Evolutionary conservation across 1,140 invertebrate genomes (phyloP).

Genomic region (Branchinecta lynchi): DNA sequence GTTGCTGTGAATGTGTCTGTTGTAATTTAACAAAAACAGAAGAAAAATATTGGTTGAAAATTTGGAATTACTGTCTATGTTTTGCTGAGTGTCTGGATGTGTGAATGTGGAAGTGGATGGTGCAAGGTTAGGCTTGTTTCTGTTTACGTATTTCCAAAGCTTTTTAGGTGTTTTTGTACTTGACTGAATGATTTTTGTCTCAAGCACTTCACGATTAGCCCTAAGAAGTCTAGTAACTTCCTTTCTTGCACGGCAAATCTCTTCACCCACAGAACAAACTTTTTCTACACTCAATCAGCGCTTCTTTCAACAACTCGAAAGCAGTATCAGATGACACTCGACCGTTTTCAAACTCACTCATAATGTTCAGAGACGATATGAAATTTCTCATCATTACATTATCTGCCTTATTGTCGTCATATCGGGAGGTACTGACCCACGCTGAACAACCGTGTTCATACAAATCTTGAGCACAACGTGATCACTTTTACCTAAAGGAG

Average conservation of each 20-base stretch:
- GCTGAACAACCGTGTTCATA: neutral
- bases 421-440: neutral
- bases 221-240: neutral
- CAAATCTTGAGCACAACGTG: slow-evolving; percentile 4
- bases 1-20: neutral
- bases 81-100: neutral
- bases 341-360: neutral
- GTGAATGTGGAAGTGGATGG: neutral
- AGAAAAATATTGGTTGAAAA: neutral
- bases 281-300: neutral
- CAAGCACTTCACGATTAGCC: neutral
- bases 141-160: slow-evolving; percentile 6
- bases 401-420: neutral
- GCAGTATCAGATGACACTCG: neutral
- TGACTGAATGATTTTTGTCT: neutral
- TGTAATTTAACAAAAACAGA: slow-evolving; percentile 7
- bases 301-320: slow-evolving; percentile 6
- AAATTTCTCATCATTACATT: neutral
- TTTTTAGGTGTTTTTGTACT: neutral
- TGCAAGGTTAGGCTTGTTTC: neutral
- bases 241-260: neutral
- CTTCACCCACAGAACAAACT: neutral
- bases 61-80: neutral
- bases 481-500: too few species aligned
- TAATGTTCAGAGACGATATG: slow-evolving; percentile 2